These are phyloP conservation scores for Boleophthalmus pectinirostris DNA, from an alignment of 2,113 vertebrate species.

Conservation along the genomic window DNA sequence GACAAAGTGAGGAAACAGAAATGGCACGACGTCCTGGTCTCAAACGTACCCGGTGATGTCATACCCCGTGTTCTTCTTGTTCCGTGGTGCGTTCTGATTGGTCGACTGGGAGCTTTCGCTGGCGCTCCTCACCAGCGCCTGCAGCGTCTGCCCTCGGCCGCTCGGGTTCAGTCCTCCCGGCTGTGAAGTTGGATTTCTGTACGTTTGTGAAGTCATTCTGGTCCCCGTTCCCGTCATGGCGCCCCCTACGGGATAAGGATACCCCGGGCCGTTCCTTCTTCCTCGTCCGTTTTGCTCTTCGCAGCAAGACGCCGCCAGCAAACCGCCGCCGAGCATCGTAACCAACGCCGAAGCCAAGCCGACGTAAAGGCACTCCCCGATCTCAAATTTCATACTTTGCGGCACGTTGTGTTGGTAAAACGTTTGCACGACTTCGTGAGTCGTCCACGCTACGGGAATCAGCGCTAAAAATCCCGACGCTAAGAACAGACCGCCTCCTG, in stretches of 20 bases:
- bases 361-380: constrained; percentile 90
- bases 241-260: constrained; percentile 65
- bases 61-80: constrained; percentile 69
- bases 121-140: constrained; percentile 41
- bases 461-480: constrained; percentile 86
- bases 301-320: constrained; percentile 87
- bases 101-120: constrained; percentile 56
- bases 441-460: constrained; percentile 90
- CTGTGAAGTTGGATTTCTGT: constrained; percentile 65
- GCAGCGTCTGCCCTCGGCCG: constrained; percentile 55
- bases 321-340: constrained; percentile 84
- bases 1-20: too few relatives aligned
- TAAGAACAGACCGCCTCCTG: constrained; percentile 79
- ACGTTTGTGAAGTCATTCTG: constrained; percentile 59
- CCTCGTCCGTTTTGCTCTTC: constrained; percentile 34
- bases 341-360: constrained; percentile 86
- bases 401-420: constrained; percentile 86
- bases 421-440: constrained; percentile 87
- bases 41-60: constrained; percentile 79
- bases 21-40: constrained; percentile 12
- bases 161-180: constrained; percentile 16
- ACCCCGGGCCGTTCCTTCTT: constrained; percentile 55
- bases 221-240: constrained; percentile 2
- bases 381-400: constrained; percentile 87
- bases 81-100: constrained; percentile 1